Evolutionary conservation across 2,797 vertebrate species (phyloP).

Genomic region (Acanthiza pusilla): DNA sequence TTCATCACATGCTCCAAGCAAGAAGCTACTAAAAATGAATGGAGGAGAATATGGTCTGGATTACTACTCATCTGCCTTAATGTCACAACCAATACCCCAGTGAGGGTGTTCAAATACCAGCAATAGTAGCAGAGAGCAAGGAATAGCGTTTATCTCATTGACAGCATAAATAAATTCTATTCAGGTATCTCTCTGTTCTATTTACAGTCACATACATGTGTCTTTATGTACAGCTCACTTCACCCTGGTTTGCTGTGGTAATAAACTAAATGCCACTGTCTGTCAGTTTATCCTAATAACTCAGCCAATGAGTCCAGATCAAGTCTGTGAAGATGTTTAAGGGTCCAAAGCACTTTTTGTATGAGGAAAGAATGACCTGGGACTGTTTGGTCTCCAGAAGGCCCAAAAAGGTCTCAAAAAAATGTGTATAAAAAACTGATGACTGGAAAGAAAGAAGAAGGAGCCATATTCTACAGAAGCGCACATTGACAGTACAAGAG

Average conservation of each 20-base stretch:
- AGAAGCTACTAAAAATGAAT: not conserved
- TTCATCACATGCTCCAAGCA: not conserved
- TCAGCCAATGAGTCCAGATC: not conserved
- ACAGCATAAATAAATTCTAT: not conserved
- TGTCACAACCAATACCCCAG: not conserved
- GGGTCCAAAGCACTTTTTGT: not conserved
- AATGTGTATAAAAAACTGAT: not conserved
- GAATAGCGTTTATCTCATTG: not conserved
- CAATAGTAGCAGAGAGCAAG: not conserved
- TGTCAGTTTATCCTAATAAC: not conserved
- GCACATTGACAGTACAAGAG: not conserved
- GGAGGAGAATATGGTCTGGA: not conserved
- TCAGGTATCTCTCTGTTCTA: not conserved
- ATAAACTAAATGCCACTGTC: not conserved
- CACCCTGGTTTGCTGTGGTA: not conserved
- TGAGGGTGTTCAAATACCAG: not conserved
- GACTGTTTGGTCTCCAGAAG: not conserved
- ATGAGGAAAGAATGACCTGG: not conserved
- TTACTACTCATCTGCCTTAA: not conserved
- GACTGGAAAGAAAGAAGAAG: not conserved
- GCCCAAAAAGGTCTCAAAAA: not conserved
- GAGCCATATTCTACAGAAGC: not conserved
- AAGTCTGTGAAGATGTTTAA: not conserved
- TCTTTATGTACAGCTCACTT: not conserved
- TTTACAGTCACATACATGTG: not conserved